phyloP scores from a whole-genome alignment of 2,113 vertebrate species.

The Apteryx owenii region DNA sequence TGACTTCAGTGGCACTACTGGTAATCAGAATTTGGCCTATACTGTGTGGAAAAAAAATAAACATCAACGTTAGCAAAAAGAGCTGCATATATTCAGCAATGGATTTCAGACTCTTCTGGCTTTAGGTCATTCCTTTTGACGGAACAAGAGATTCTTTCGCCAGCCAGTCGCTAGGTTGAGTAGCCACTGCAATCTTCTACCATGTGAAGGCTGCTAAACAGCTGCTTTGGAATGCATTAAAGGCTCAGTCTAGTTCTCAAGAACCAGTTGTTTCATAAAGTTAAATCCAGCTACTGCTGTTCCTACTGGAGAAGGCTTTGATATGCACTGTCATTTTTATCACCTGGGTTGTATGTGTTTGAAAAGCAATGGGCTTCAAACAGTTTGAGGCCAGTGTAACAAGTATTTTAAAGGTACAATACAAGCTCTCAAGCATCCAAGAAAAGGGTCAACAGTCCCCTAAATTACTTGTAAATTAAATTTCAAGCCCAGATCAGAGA shows the following conservation, averaged over 20 bases:
- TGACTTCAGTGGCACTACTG: background rate
- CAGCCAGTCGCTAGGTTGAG: background rate
- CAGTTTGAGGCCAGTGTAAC: background rate
- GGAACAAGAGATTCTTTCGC: background rate
- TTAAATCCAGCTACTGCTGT: background rate
- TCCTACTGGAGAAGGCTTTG: background rate
- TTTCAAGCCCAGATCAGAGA: background rate
- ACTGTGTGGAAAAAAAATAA: too few species aligned
- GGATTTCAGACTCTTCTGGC: background rate
- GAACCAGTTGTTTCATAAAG: background rate
- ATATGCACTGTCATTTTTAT: background rate
- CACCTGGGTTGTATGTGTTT: background rate
- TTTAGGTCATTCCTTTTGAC: background rate
- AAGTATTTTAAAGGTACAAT: background rate
- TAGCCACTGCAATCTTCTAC: accelerated
- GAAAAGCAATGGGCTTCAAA: background rate
- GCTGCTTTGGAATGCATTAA: background rate
- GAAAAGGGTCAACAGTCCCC: background rate
- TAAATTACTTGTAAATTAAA: background rate
- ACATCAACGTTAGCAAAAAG: background rate
- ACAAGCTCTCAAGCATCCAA: background rate
- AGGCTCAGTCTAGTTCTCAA: background rate
- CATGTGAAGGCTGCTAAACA: background rate
- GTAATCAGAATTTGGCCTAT: background rate
- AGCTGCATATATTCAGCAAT: background rate